A percentile compares a stretch with the other conserved stretches of the same genome.
Conservation (phyloP, 2,797 vertebrate species). For the Ptychadena robeensis region DNA sequence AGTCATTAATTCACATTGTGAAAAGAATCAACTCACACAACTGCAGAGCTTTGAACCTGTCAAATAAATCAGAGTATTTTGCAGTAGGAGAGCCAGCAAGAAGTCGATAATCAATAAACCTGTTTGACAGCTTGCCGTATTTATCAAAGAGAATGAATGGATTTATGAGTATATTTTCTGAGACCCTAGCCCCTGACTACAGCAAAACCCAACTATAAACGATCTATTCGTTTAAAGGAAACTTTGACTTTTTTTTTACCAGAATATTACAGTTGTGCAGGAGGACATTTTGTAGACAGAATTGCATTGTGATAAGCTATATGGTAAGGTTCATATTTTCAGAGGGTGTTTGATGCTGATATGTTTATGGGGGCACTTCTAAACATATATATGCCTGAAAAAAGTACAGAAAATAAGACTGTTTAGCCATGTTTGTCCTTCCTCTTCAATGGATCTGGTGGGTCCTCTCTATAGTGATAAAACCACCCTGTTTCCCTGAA, state of each 20-base stretch:
- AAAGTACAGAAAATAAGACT: no score
- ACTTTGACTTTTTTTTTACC: background rate
- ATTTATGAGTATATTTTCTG: constrained; percentile 2
- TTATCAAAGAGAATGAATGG: constrained; percentile 20
- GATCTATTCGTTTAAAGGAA: background rate
- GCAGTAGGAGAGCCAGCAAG: constrained; percentile 17
- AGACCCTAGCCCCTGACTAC: background rate
- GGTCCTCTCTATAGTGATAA: no score
- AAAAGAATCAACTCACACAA: constrained; percentile 36
- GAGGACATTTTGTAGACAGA: background rate
- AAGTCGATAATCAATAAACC: constrained; percentile 43
- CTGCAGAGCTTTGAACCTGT: constrained; percentile 36
- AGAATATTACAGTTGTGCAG: no score
- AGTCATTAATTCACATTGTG: constrained; percentile 37
- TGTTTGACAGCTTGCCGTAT: constrained; percentile 32
- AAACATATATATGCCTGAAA: no score
- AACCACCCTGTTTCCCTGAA: no score
- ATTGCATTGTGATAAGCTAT: background rate
- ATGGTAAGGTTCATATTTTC: background rate
- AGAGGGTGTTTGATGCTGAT: no score
- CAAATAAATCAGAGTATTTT: constrained; percentile 42
- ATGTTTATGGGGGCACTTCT: no score
- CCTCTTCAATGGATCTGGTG: no score
- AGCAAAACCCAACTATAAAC: background rate
- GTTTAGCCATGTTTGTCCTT: no score